A percentile compares a stretch with the other conserved stretches of the same genome.
Conservation (phyloP, 2,113 vertebrate species). For the Halcyon malimbica region DNA sequence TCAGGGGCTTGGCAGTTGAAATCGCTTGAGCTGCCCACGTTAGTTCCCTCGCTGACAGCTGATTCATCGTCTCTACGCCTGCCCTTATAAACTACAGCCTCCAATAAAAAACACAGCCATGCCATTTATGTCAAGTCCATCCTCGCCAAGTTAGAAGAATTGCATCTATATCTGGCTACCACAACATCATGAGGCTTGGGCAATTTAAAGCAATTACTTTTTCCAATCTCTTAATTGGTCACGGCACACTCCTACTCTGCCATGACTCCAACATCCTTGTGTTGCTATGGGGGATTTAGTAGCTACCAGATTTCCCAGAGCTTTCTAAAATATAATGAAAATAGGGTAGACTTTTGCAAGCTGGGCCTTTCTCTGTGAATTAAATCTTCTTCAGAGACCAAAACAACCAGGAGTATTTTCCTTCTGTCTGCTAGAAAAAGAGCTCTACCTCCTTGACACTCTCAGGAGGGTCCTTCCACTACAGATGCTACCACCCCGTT, state of each 20-base stretch:
- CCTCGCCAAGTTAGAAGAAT: neutral
- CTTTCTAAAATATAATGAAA: neutral
- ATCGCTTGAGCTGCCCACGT: neutral
- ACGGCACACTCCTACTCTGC: slow-evolving; percentile 23
- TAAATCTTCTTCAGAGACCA: neutral
- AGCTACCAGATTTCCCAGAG: neutral
- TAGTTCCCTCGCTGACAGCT: neutral
- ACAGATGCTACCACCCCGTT: fast-evolving
- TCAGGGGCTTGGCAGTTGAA: neutral
- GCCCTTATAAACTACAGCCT: neutral
- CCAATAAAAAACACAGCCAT: neutral
- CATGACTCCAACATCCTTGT: neutral
- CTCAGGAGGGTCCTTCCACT: neutral
- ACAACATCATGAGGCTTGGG: neutral
- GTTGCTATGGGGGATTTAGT: slow-evolving; percentile 2
- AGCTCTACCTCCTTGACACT: neutral
- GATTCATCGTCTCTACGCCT: neutral
- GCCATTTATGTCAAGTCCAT: neutral
- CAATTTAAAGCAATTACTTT: neutral
- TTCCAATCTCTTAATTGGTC: neutral
- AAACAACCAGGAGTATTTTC: neutral
- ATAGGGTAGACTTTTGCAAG: neutral
- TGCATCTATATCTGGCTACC: neutral
- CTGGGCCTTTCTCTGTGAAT: neutral
- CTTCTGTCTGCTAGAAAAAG: neutral